Evolutionary conservation across 1,140 invertebrate species (phyloP).

Genomic region (Phymorhynchus buccinoides): DNA sequence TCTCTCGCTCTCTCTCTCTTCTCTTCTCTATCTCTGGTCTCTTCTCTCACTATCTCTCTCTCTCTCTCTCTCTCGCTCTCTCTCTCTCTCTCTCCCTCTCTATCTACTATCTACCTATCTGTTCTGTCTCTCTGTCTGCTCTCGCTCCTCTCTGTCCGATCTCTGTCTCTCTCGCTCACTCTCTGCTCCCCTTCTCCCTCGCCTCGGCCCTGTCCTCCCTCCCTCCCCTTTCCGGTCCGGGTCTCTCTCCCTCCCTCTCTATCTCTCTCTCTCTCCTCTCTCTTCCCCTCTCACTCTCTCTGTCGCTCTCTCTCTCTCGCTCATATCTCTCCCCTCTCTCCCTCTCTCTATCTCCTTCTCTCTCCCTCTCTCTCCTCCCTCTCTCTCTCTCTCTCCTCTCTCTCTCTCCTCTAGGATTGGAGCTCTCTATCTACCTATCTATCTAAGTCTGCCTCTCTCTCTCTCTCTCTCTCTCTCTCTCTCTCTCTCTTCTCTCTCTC

Average conservation of each 20-base stretch:
- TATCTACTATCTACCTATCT: neutral
- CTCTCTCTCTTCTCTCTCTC: conserved; percentile 12
- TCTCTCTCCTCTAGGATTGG: neutral
- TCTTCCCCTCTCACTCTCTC: neutral
- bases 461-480: conserved; percentile 17
- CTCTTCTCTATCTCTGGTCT: neutral
- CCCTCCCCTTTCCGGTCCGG: too few relatives aligned
- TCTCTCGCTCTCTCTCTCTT: neutral
- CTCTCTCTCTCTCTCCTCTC: neutral
- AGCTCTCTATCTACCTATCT: neutral
- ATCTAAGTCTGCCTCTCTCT: conserved; percentile 2
- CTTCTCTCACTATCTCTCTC: neutral
- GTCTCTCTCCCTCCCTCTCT: conserved; percentile 15
- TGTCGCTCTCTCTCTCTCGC: neutral
- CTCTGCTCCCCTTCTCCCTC: too few relatives aligned
- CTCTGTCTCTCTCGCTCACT: too few relatives aligned
- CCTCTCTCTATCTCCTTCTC: neutral
- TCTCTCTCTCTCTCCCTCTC: neutral
- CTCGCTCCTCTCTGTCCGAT: too few relatives aligned
- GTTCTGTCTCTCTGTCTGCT: too few relatives aligned
- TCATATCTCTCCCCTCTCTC: neutral
- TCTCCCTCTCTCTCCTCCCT: neutral
- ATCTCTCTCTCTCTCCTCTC: neutral
- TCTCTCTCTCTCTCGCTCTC: neutral
- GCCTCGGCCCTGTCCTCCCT: too few relatives aligned